Evolutionary conservation across 2,113 vertebrate genomes (phyloP).

Genomic region (Hemiscyllium ocellatum): DNA sequence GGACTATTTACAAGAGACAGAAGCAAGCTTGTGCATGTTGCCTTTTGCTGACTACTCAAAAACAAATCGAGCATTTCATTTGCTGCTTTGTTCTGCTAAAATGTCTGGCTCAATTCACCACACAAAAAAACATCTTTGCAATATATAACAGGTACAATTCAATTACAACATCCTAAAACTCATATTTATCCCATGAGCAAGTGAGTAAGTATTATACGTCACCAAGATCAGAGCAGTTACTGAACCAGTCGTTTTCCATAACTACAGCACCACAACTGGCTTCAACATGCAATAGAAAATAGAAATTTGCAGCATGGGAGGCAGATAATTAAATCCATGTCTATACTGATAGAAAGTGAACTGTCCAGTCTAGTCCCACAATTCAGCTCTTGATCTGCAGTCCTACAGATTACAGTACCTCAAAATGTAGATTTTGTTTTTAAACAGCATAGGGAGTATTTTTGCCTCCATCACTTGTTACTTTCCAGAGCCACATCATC

Average conservation of each 20-base stretch:
- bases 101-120: background rate
- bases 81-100: background rate
- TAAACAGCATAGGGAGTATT: no score
- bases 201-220: background rate
- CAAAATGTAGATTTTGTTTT: no score
- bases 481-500: no score
- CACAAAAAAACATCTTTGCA: background rate
- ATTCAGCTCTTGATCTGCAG: no score
- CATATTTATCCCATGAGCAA: background rate
- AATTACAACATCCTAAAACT: no score
- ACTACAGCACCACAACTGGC: background rate
- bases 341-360: no score
- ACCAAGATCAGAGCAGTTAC: background rate
- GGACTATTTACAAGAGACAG: slow-evolving; percentile 7
- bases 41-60: slow-evolving; percentile 31
- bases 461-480: no score
- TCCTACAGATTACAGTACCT: no score
- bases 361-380: no score
- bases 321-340: no score
- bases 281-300: background rate
- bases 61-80: background rate
- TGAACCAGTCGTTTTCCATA: background rate
- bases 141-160: background rate
- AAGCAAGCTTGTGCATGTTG: background rate
- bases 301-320: no score